Conservation (phyloP, 2,113 vertebrate genomes). For the Plestiodon gilberti region DNA sequence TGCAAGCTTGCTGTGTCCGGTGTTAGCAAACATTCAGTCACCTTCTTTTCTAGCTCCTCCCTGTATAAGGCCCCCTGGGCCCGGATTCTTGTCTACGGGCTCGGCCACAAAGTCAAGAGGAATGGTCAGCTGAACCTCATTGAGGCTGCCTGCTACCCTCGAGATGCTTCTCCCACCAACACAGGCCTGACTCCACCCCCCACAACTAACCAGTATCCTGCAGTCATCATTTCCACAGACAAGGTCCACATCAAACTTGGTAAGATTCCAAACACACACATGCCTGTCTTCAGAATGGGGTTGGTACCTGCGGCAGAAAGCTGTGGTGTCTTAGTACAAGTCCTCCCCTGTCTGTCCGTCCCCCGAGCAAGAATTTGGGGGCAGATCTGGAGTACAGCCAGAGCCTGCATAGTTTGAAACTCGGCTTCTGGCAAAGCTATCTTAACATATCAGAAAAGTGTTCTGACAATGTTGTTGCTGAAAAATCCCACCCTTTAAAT, state of each 20-base stretch:
- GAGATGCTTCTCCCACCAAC: slow-evolving; percentile 95
- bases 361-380: neutral
- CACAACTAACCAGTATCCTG: slow-evolving; percentile 95
- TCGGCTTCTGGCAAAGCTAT: neutral
- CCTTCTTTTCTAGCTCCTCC: slow-evolving; percentile 82
- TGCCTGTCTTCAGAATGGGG: neutral
- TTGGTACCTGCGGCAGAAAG: neutral
- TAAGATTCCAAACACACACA: slow-evolving; percentile 42
- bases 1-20: neutral
- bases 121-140: slow-evolving; percentile 95
- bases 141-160: slow-evolving; percentile 92
- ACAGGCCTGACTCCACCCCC: slow-evolving; percentile 95
- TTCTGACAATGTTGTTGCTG: neutral
- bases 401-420: neutral
- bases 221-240: slow-evolving; percentile 93
- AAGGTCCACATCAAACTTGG: slow-evolving; percentile 95
- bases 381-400: neutral
- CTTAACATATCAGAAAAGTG: too few species aligned
- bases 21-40: neutral
- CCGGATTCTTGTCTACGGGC: slow-evolving; percentile 91
- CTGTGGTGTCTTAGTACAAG: neutral
- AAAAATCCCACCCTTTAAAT: neutral
- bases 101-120: slow-evolving; percentile 93
- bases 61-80: slow-evolving; percentile 97
- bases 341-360: too few species aligned